Conservation (phyloP, 2,113 vertebrate genomes). For the Gymnogyps californianus region DNA sequence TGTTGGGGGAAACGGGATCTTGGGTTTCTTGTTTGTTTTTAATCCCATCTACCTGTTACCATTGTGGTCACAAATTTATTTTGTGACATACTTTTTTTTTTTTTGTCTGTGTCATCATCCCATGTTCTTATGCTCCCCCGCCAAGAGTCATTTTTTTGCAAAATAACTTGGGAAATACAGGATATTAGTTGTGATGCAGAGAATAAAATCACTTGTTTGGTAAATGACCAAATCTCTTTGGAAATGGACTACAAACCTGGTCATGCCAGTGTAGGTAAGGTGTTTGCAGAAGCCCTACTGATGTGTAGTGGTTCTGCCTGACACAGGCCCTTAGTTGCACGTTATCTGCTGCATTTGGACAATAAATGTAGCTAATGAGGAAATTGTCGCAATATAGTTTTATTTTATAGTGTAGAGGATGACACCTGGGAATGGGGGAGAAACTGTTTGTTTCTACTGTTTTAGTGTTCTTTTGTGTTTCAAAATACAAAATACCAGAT, state of each 20-base stretch:
- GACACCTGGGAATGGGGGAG: not conserved
- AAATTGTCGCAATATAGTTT: not conserved
- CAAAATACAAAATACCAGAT: not conserved
- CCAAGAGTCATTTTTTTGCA: not conserved
- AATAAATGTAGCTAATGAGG: not conserved
- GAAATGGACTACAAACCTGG: not conserved
- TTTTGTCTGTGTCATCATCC: not conserved
- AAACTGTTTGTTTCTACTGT: not conserved
- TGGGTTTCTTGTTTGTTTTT: not conserved
- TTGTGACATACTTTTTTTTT: not conserved
- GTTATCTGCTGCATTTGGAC: not conserved
- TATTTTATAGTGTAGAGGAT: not conserved
- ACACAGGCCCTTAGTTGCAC: not conserved
- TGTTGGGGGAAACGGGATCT: not conserved
- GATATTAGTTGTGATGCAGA: not conserved
- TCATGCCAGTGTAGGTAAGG: not conserved
- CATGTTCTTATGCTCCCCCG: not conserved
- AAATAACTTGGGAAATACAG: not conserved
- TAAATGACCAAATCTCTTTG: not conserved
- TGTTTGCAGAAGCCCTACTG: not conserved
- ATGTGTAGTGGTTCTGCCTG: rapidly evolving
- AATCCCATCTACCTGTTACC: not conserved
- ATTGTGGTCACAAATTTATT: not conserved
- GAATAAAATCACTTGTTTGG: not conserved
- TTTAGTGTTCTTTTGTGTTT: not conserved